phyloP scores from a whole-genome alignment of 2,888 invertebrate genomes.

The Chesias legatella region DNA sequence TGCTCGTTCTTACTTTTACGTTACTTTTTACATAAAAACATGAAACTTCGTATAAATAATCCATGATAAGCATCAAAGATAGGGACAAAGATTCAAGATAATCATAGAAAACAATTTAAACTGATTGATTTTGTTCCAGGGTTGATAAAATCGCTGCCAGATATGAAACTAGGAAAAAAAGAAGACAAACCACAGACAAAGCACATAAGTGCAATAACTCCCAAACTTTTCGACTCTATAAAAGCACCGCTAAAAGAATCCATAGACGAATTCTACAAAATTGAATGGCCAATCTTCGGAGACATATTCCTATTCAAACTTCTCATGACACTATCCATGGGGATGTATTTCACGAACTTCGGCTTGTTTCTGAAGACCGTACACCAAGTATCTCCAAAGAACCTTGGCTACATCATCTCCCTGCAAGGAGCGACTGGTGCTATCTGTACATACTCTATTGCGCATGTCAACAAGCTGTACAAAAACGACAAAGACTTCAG shows the following conservation, averaged over 20 bases:
- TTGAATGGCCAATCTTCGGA: constrained; percentile 76
- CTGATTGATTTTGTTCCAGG: constrained; percentile 34
- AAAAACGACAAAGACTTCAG: constrained; percentile 55
- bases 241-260: constrained; percentile 45
- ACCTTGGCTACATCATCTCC: constrained; percentile 77
- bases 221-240: constrained; percentile 35
- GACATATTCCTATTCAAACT: constrained; percentile 74
- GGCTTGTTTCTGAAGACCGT: constrained; percentile 63
- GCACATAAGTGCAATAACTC: constrained; percentile 16
- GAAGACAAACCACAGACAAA: constrained; percentile 15
- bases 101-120: no score
- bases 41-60: no score
- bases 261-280: constrained; percentile 56
- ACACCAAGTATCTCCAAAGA: constrained; percentile 63
- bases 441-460: constrained; percentile 61
- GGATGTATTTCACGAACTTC: constrained; percentile 72
- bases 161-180: constrained; percentile 28
- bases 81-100: no score
- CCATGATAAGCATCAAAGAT: no score
- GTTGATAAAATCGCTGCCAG: constrained; percentile 37
- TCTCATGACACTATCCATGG: constrained; percentile 66
- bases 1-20: no score
- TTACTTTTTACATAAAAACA: no score
- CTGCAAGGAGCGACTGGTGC: constrained; percentile 70
- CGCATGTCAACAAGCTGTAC: constrained; percentile 62